Conservation (phyloP, 2,113 vertebrate genomes). For the Pelodiscus sinensis region DNA sequence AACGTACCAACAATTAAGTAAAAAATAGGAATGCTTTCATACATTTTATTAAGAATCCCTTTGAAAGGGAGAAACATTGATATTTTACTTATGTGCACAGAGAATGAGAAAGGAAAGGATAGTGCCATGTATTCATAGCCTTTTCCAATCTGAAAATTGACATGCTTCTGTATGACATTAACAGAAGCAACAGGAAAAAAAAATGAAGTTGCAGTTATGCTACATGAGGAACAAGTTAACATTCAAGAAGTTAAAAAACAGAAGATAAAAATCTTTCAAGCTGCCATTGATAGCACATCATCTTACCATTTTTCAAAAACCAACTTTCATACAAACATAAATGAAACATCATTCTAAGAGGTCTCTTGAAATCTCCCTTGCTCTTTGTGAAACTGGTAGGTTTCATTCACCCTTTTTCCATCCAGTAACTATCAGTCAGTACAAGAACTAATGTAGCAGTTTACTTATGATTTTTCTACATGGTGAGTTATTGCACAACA, state of each 20-base stretch:
- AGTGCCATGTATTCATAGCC: background rate
- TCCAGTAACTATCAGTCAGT: background rate
- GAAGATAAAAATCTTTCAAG: background rate
- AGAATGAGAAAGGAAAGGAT: background rate
- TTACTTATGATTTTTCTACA: background rate
- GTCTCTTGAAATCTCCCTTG: background rate
- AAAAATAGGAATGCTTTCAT: background rate
- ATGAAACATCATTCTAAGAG: background rate
- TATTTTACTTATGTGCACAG: background rate
- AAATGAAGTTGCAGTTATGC: background rate
- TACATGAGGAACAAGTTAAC: background rate
- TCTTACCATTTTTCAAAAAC: background rate
- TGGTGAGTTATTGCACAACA: background rate
- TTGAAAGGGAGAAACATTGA: background rate
- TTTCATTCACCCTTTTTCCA: constrained; percentile 2
- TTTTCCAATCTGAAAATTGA: background rate
- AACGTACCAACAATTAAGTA: background rate
- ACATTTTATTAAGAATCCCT: background rate
- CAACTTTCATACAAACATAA: background rate
- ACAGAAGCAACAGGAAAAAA: background rate
- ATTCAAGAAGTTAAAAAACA: background rate
- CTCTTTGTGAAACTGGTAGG: background rate
- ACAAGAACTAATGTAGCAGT: background rate
- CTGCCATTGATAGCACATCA: background rate
- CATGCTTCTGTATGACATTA: background rate